Evolutionary conservation across 2,113 vertebrate genomes (phyloP).

Genomic region (Phaetusa simplex): DNA sequence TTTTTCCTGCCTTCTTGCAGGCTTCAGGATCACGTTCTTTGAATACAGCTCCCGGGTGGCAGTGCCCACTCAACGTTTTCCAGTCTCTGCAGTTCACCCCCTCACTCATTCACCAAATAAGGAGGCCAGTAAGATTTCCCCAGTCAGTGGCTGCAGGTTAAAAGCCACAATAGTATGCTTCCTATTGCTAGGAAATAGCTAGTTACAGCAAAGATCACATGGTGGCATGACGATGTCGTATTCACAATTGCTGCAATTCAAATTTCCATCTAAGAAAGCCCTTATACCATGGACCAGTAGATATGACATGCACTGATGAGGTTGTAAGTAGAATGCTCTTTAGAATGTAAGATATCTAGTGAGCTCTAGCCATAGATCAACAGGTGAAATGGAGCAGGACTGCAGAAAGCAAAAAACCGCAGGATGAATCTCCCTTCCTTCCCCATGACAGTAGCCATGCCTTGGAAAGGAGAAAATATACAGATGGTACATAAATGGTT

Average conservation of each 20-base stretch:
- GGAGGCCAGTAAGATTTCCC: not conserved
- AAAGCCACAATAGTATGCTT: not conserved
- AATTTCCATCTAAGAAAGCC: not conserved
- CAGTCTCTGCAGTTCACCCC: not conserved
- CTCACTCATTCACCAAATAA: not conserved
- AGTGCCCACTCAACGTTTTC: not conserved
- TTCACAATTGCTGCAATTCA: not conserved
- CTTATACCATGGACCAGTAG: not conserved
- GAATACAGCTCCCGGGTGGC: not conserved
- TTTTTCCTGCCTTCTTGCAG: not conserved
- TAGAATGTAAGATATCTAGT: not conserved
- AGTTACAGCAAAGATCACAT: not conserved
- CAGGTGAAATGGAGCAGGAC: not conserved
- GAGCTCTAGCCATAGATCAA: not conserved
- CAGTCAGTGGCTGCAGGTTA: not conserved
- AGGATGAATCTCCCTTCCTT: not conserved
- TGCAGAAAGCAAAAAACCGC: not conserved
- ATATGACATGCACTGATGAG: not conserved
- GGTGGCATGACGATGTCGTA: not conserved
- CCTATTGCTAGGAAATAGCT: not conserved
- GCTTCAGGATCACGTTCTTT: not conserved
- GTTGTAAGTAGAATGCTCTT: not conserved
- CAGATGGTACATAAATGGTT: not conserved
- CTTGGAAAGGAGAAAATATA: not conserved
- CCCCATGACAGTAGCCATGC: not conserved